phyloP scores from a whole-genome alignment of 2,797 vertebrate genomes.

The Leuciscus waleckii region DNA sequence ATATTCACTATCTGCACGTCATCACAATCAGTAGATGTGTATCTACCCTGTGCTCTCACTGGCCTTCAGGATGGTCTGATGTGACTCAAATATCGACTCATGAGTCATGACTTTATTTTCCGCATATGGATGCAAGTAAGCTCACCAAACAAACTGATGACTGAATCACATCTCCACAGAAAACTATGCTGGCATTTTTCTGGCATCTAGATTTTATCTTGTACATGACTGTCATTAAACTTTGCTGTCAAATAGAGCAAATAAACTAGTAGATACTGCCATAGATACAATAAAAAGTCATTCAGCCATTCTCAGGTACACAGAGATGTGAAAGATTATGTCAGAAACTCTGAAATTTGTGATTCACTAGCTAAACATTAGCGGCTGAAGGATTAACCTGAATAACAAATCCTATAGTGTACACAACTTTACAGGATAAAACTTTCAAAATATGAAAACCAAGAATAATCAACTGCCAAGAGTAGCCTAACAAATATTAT shows the following conservation, averaged over 20 bases:
- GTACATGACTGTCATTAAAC: neutral
- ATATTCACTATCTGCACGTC: neutral
- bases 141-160: neutral
- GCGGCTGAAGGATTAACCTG: neutral
- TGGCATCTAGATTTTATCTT: neutral
- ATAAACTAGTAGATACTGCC: neutral
- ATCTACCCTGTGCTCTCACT: neutral
- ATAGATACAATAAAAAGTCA: neutral
- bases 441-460: neutral
- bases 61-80: neutral
- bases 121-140: neutral
- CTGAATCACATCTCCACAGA: neutral
- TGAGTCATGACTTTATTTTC: slow-evolving; percentile 6
- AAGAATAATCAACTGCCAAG: neutral
- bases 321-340: neutral
- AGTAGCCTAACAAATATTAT: neutral
- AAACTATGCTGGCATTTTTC: neutral
- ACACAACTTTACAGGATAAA: neutral
- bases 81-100: slow-evolving; percentile 11
- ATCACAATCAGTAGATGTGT: neutral
- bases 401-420: neutral
- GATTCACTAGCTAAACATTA: neutral
- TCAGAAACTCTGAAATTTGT: neutral
- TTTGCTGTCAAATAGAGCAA: neutral
- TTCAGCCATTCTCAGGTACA: neutral